Base-by-base conservation (phyloP, 2,113 vertebrate species). In the Labrus mixtus region DNA sequence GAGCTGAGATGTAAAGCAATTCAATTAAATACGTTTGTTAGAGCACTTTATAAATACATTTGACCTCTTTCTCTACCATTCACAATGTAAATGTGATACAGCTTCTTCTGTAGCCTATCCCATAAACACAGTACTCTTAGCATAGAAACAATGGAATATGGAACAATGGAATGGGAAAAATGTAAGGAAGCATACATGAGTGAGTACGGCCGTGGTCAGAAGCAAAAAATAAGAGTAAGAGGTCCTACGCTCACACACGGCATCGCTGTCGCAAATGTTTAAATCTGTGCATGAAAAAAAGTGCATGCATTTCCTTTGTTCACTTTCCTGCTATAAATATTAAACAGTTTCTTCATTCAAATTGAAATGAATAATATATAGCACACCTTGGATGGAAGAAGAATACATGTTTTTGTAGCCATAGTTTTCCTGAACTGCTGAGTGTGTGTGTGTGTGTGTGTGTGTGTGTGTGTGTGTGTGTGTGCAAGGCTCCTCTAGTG, bases 331-430 rank as follows among this genome's bases (percentile, higher is more conserved):
- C 45, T 25, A 87, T 89, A 66, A 90, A 92, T 90, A 90, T 82
- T 85, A 68, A 88, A 87, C 29, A 45, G n/a, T 48, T 70, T 81
- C 87, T 85, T 71, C 53, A 84, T 84, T 89, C 55, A 73, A 80
- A 87, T 82, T 65, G 23, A 13, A 54, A 86, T 86, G 68, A 90
- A 87, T 90, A 85, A 90, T 86, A 89, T 72, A 88, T 82, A 59
- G 23, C 69, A 74, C 41, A 89, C 75, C 61, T 81, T 78, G 70
- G 63, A 78, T 78, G 61, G 56, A 64, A 68, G 59, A 72, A 6
- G 36, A 84, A 67, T 56, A 79, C 53, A 70, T 65, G 36, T 11
- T 75, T 80, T 76, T 75, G 57, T 65, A 78, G 76, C 48, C 39
- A 37, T 70, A 22, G 64, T 72, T 88, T 83, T 59, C 66, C 23